Base-by-base conservation (phyloP, 2,797 vertebrate species). In the Trachops cirrhosus region DNA sequence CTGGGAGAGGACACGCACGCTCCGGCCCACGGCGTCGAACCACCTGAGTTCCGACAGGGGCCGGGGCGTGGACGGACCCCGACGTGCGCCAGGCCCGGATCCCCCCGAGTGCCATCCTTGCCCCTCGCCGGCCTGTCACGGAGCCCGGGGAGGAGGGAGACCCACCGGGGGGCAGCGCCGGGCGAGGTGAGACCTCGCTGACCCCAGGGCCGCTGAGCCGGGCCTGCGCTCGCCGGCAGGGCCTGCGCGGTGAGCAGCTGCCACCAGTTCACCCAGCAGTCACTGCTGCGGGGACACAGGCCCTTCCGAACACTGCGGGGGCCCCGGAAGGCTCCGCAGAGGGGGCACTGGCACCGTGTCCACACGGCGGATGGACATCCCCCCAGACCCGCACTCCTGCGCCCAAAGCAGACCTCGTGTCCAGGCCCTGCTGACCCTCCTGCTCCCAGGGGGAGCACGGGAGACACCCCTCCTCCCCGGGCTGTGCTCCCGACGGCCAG, bases 341-440 rank as follows among this genome's bases (percentile, higher is more conserved):
- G 0, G 26, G 29, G 24, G 34, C 10, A 1, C 8, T 5, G 9
- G 11, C 41, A 16, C 39, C 21, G 41, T 2, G 0, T 9, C 2
- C 0, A 6, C 1, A 0, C 0, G 10, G 11, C 37, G 9, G 9
- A 21, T 6, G 62, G 14, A 52, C 18, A 0, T 0, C 5, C 48
- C 48, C n/a, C 34, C n/a, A 14, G 64, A 41, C 34, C 22, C 50
- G 9, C 18, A 7, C 46, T 29, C 10, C 67, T 1, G 24, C 3
- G 34, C 3, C 3, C 57, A 32, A 22, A 34, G 19, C n/a, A 18
- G 3, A 8, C 4, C 78, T 34, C 32, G 0, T 0, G 2, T 4
- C 11, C 67, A 52, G 46, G 24, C 18, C 32, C 21, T n/a, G 37
- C 39, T 0, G 21, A 0, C 2, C 37, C 5, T 52, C 9, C 37